Evolutionary conservation across 2,888 invertebrate genomes (phyloP).

Genomic region (Stenurella melanura): DNA sequence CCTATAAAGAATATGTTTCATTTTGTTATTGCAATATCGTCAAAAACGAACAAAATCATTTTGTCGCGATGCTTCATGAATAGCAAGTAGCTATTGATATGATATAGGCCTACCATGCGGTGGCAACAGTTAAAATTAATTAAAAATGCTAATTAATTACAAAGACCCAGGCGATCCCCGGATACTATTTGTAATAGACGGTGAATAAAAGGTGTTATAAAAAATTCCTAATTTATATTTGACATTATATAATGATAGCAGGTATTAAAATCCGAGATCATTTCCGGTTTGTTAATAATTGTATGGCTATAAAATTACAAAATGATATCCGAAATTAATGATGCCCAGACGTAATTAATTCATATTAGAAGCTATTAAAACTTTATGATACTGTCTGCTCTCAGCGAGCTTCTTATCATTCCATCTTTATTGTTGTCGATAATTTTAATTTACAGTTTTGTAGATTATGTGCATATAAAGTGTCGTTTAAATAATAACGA

Average conservation of each 20-base stretch:
- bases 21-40: no score
- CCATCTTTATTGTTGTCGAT: no score
- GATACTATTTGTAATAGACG: background rate
- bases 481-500: no score
- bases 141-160: background rate
- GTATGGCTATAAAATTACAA: background rate
- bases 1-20: no score
- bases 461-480: no score
- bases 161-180: background rate
- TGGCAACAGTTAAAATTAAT: background rate
- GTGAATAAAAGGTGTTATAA: background rate
- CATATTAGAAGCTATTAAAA: background rate
- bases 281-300: conserved; percentile 3
- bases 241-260: background rate
- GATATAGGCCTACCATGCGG: background rate
- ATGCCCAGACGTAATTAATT: background rate
- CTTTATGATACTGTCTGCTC: background rate
- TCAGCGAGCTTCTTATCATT: no score
- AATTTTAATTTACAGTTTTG: no score
- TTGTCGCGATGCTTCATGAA: no score
- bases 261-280: background rate
- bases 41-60: no score
- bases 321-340: background rate
- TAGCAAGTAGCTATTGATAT: no score
- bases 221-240: background rate